Evolutionary conservation across 2,797 vertebrate species (phyloP), one percentile per base, ranked within the genome.

Genomic region (Threskiornis aethiopicus): DNA sequence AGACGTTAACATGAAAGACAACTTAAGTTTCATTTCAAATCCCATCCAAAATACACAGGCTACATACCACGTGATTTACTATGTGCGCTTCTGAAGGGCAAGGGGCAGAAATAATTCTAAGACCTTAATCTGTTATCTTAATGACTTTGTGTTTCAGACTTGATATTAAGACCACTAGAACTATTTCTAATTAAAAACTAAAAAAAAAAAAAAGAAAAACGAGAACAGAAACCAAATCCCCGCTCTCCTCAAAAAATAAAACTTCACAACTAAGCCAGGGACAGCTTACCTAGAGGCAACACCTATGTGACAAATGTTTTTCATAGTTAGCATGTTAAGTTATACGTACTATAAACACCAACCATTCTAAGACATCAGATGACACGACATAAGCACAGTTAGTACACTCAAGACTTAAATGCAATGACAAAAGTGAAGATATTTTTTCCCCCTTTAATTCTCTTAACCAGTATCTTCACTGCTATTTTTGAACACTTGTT

Each of bases 401-500:
- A 77, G 28, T 16, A 47, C 37, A 49, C 18, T 77, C 44, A 59
- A 52, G 47, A 42, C 39, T 46, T 44, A 67, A 82, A 77, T 35
- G 28, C 22, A 42, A 81, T 35, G 22, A 75, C 14, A 84, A 39
- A 86, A 91, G 29, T 28, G 26, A 59, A 84, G 55, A 10, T 29
- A n/a, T 69, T 82, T 64, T 64, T 10, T 65, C 20, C 28, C 47
- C 41, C 84, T 94, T 66, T 73, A 67, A 35, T 22, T 67, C 76
- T 61, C 57, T 37, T 59, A 89, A 58, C 42, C 1, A 3, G 18
- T 44, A 58, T 41, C 57, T 84, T 84, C 73, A 71, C 15, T 17
- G 44, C 62, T 87, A 37, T 57, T 90, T 95, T 44, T 81, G 65
- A 88, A 69, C 25, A 69, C 42, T 55, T 28, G 66, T 44, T 90